These are phyloP conservation scores for Cantharis flavilabris DNA, from an alignment of 2,888 invertebrate genomes.

Conservation along the genomic window DNA sequence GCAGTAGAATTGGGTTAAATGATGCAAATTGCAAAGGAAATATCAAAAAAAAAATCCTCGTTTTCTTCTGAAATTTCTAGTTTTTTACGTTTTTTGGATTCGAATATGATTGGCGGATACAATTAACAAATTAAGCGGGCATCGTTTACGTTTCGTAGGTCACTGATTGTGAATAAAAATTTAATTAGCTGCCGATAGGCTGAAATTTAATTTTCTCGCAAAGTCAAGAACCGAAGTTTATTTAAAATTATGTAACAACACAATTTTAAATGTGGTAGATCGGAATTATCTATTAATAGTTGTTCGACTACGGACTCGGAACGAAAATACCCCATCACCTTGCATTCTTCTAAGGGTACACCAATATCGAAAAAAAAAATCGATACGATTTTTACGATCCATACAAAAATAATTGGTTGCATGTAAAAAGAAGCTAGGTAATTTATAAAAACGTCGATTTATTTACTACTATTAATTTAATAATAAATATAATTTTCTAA, in stretches of 20 bases:
- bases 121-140: background rate
- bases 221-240: background rate
- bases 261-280: background rate
- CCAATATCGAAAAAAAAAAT: background rate
- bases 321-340: background rate
- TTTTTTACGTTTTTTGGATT: background rate
- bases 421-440: background rate
- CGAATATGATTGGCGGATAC: too few species aligned
- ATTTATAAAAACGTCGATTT: background rate
- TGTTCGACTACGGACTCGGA: background rate
- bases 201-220: background rate
- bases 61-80: too few species aligned
- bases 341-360: background rate
- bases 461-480: background rate
- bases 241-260: background rate
- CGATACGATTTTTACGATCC: too few species aligned
- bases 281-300: background rate
- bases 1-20: background rate
- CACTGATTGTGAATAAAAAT: background rate
- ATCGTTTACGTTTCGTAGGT: background rate
- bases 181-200: background rate
- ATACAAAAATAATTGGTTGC: background rate
- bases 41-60: too few species aligned
- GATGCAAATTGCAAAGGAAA: background rate
- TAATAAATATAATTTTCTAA: background rate